A percentile compares a stretch with the other conserved stretches of the same genome.
phyloP scores from a whole-genome alignment of 1,140 invertebrate species.

The Trialeurodes vaporariorum region DNA sequence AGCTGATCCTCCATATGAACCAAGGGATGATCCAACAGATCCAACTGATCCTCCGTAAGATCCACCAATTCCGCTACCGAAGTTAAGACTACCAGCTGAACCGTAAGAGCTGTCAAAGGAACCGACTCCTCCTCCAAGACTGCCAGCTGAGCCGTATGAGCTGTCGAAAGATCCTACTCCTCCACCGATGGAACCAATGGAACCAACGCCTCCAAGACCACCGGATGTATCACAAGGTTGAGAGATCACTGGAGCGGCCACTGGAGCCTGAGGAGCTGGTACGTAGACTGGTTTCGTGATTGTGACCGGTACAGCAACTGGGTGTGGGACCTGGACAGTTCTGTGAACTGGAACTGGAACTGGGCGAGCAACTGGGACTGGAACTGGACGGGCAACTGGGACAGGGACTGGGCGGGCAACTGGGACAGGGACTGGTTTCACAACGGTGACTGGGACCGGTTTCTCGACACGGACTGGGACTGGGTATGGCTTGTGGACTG shows the following conservation, averaged over 20 bases:
- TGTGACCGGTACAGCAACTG: not conserved
- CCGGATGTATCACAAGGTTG: not conserved
- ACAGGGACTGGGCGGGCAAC: not conserved
- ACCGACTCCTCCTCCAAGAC: too few relatives aligned
- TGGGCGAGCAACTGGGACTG: not conserved
- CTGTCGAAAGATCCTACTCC: not conserved
- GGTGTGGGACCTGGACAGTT: not conserved
- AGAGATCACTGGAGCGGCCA: not conserved
- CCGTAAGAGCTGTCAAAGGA: not conserved
- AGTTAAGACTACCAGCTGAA: not conserved
- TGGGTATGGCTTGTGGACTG: constrained; percentile 33
- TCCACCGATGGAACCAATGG: not conserved
- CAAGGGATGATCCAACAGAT: not conserved
- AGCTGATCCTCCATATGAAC: not conserved
- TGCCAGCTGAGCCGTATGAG: not conserved
- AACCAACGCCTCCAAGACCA: not conserved
- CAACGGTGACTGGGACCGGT: constrained; percentile 42
- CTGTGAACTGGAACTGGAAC: not conserved
- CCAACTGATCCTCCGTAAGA: not conserved
- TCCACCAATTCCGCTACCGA: not conserved
- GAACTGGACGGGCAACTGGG: not conserved
- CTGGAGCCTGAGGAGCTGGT: not conserved
- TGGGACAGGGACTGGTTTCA: constrained; percentile 34
- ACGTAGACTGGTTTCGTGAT: not conserved
- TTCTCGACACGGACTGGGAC: constrained; percentile 54